Evolutionary conservation across 2,888 invertebrate species (phyloP).

Genomic region (Stenolophus ochropezus): DNA sequence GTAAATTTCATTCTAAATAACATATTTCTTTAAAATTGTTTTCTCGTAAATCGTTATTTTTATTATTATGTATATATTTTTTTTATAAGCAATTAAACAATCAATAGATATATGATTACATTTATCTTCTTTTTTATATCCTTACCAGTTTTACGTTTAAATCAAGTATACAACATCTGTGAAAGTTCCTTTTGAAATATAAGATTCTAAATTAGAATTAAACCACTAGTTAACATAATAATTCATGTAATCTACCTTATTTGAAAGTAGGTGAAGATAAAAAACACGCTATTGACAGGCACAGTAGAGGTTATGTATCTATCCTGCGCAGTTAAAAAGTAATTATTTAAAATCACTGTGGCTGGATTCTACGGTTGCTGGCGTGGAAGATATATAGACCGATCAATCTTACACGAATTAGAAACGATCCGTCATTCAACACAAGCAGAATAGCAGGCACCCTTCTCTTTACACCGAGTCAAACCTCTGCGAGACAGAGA

Average conservation of each 20-base stretch:
- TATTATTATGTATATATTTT: no score
- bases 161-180: background rate
- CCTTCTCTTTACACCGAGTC: conserved; percentile 8
- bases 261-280: conserved; percentile 11
- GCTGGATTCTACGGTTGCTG: conserved; percentile 41
- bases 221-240: conserved; percentile 12
- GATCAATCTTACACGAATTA: conserved; percentile 55
- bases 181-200: background rate
- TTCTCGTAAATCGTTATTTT: no score
- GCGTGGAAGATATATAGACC: conserved; percentile 51
- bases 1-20: no score
- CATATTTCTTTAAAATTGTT: no score
- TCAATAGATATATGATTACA: no score
- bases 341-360: conserved; percentile 21
- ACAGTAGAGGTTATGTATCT: background rate
- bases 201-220: conserved; percentile 31
- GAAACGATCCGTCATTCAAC: conserved; percentile 42
- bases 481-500: background rate
- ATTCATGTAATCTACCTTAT: background rate
- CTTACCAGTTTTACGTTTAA: background rate
- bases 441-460: background rate
- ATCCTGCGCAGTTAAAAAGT: conserved; percentile 23
- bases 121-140: background rate
- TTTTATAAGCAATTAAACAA: no score
- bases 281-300: conserved; percentile 21